Evolutionary conservation across 2,888 invertebrate species (phyloP).

Genomic region (Hirtodrosophila trivittata): DNA sequence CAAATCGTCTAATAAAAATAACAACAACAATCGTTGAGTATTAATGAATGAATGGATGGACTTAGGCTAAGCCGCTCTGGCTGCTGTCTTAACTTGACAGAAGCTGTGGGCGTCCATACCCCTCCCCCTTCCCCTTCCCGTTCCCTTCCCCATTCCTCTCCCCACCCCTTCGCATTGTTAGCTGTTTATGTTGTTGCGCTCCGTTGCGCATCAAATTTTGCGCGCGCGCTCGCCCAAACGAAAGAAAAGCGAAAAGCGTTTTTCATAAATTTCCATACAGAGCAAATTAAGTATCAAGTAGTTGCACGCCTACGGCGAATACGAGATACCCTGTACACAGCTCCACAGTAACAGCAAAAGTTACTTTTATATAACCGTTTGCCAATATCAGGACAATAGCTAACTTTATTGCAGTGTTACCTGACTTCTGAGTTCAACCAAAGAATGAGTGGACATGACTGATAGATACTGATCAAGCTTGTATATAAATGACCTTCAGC

Average conservation of each 20-base stretch:
- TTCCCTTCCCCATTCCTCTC: background rate
- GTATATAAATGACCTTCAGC: background rate
- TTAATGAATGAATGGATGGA: slow-evolving; percentile 65
- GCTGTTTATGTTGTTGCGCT: slow-evolving; percentile 64
- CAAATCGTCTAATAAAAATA: slow-evolving; percentile 63
- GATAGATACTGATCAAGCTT: too few relatives aligned
- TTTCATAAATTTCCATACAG: slow-evolving; percentile 63
- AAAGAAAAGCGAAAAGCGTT: slow-evolving; percentile 16
- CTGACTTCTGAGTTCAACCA: too few relatives aligned
- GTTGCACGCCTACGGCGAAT: too few relatives aligned
- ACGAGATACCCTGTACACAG: too few relatives aligned
- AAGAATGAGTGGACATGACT: too few relatives aligned
- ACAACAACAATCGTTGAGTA: slow-evolving; percentile 55
- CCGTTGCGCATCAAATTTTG: slow-evolving; percentile 67
- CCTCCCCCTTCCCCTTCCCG: background rate
- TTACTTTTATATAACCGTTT: too few relatives aligned
- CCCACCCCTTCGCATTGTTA: background rate
- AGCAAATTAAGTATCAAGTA: slow-evolving; percentile 1
- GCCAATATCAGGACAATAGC: background rate
- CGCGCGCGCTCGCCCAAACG: slow-evolving; percentile 44
- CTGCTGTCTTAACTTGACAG: background rate
- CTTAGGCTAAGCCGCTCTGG: slow-evolving; percentile 54
- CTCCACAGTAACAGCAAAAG: too few relatives aligned
- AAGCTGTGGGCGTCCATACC: background rate
- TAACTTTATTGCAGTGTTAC: too few relatives aligned